These are phyloP conservation scores for Pseudorectes ferrugineus DNA, from an alignment of 2,113 vertebrate species.

Conservation along the genomic window DNA sequence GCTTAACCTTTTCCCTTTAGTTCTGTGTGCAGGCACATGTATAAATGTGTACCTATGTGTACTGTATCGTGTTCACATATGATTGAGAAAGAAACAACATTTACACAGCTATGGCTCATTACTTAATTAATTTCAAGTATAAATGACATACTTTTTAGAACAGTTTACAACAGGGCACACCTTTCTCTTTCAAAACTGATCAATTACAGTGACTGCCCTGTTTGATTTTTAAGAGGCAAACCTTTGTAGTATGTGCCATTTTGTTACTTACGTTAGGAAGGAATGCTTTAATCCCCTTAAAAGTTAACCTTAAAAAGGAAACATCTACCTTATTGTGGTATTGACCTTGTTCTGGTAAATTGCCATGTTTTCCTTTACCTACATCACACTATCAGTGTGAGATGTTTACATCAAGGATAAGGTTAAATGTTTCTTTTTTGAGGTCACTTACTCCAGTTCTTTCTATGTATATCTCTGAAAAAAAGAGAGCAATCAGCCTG, in stretches of 20 bases:
- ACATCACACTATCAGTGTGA: background rate
- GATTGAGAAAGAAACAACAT: background rate
- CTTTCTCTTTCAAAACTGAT: background rate
- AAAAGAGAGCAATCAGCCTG: background rate
- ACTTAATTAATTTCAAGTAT: background rate
- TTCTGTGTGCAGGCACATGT: background rate
- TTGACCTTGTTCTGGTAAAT: constrained; percentile 61
- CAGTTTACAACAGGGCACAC: background rate
- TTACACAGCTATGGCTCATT: background rate
- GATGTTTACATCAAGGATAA: constrained; percentile 50
- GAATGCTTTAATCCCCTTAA: constrained; percentile 1
- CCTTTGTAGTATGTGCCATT: background rate
- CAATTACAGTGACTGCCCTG: background rate
- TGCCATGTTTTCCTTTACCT: constrained; percentile 52
- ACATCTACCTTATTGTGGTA: constrained; percentile 15
- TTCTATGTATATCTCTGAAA: constrained; percentile 35
- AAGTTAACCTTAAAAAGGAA: constrained; percentile 52
- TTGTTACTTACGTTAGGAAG: background rate
- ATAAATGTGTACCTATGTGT: background rate
- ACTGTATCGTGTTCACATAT: background rate
- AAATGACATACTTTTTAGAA: background rate
- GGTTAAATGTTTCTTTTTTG: constrained; percentile 55
- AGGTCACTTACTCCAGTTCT: constrained; percentile 29
- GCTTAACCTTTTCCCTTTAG: background rate
- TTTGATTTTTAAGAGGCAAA: constrained; percentile 1